A percentile compares a stretch with the other conserved stretches of the same genome.
Evolutionary conservation across 2,888 invertebrate species (phyloP).

Genomic region (Herminia tarsipennalis): DNA sequence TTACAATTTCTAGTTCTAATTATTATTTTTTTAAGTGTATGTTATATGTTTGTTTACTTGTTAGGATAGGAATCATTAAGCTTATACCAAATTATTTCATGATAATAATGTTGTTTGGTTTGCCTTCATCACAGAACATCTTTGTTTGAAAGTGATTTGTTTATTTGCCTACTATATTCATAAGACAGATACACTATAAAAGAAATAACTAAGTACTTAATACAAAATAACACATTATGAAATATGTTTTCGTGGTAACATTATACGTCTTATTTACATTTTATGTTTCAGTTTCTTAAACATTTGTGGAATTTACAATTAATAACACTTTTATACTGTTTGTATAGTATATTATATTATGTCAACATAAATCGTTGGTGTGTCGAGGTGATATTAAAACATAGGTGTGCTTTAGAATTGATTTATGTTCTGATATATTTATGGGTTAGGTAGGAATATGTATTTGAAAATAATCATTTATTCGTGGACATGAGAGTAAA

Average conservation of each 20-base stretch:
- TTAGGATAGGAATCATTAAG: too few species aligned
- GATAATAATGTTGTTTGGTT: too few species aligned
- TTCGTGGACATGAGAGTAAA: background rate
- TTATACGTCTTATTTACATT: conserved; percentile 23
- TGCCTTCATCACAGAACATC: background rate
- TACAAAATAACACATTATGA: background rate
- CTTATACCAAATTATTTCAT: too few species aligned
- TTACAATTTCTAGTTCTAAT: conserved; percentile 14
- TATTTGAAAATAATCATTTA: conserved; percentile 1
- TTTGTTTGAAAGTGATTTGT: background rate
- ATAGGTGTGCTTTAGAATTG: background rate
- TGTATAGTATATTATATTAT: conserved; percentile 11
- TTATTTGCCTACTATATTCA: background rate
- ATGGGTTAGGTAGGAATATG: background rate
- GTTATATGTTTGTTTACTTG: too few species aligned
- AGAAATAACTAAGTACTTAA: background rate
- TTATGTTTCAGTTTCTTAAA: conserved; percentile 12
- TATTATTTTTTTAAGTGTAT: too few species aligned
- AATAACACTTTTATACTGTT: conserved; percentile 18
- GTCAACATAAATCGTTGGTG: conserved; percentile 7
- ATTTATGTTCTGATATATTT: background rate
- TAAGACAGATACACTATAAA: background rate
- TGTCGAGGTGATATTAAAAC: conserved; percentile 10
- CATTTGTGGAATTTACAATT: conserved; percentile 14
- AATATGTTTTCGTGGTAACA: conserved; percentile 26